Percentiles rank a stretch among this genome's conserved stretches.
phyloP scores from a whole-genome alignment of 2,797 vertebrate species.

The Cyclura pinguis region DNA sequence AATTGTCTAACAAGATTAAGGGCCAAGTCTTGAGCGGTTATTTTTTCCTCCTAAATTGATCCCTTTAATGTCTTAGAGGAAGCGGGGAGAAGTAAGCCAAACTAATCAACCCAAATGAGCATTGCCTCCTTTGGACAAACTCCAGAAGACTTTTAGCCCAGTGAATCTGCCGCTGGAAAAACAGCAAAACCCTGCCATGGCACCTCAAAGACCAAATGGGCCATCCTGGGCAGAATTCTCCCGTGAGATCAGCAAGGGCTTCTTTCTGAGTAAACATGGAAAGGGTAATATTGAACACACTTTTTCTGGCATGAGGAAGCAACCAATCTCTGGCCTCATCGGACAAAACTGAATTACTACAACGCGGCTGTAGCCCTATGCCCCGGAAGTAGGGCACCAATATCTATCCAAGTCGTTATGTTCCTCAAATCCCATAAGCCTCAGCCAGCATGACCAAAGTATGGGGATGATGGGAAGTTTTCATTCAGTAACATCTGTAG shows the following conservation, averaged over 20 bases:
- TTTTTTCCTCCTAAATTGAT: background rate
- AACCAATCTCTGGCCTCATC: too few relatives aligned
- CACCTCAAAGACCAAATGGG: background rate
- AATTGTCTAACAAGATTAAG: background rate
- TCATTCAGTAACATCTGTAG: background rate
- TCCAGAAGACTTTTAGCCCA: background rate
- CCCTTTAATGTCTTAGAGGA: background rate
- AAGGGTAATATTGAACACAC: background rate
- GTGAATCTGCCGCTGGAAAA: background rate
- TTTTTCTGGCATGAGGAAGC: background rate
- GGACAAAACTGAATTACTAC: too few relatives aligned
- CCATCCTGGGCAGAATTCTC: background rate
- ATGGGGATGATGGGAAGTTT: background rate
- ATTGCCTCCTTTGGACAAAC: background rate
- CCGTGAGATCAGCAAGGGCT: background rate
- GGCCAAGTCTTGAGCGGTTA: background rate
- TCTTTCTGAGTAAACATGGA: background rate
- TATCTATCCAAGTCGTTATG: too few relatives aligned
- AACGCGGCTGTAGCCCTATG: too few relatives aligned
- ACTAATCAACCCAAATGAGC: background rate
- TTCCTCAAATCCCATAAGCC: background rate
- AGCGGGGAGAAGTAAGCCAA: background rate
- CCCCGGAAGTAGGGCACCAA: too few relatives aligned
- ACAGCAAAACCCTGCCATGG: background rate
- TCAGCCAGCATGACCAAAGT: background rate